Conservation (phyloP, 2,797 vertebrate genomes). For the Sebastolobus altivelis region DNA sequence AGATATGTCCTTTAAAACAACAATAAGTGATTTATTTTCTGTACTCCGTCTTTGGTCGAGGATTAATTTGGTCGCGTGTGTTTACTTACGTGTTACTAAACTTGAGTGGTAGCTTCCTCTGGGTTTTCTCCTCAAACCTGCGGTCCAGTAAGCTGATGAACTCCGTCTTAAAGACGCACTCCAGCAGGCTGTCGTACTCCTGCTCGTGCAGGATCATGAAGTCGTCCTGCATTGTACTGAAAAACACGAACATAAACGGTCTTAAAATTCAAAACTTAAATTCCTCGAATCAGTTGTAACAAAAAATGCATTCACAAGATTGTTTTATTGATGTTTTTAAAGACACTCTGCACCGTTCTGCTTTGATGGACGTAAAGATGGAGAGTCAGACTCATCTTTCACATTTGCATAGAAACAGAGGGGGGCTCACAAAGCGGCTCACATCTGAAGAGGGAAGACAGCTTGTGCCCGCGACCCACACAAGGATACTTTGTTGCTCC, state of each 20-base stretch:
- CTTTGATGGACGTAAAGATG: slow-evolving; percentile 34
- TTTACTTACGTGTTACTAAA: slow-evolving; percentile 94
- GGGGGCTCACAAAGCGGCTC: slow-evolving; percentile 57
- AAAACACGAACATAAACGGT: slow-evolving; percentile 19
- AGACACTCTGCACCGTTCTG: neutral
- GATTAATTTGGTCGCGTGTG: neutral
- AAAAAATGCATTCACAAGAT: neutral
- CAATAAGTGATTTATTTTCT: neutral
- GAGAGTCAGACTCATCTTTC: slow-evolving; percentile 58
- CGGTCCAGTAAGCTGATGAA: slow-evolving; percentile 95
- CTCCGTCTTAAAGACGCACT: slow-evolving; percentile 97
- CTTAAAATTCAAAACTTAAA: neutral
- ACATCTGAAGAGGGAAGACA: slow-evolving; percentile 53
- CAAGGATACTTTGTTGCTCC: slow-evolving; percentile 74
- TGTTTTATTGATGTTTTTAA: slow-evolving; percentile 1
- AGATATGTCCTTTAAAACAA: slow-evolving; percentile 3
- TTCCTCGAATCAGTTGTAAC: neutral
- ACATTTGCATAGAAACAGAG: slow-evolving; percentile 61
- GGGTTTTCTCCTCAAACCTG: slow-evolving; percentile 94
- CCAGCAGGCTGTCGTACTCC: slow-evolving; percentile 97
- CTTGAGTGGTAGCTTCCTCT: slow-evolving; percentile 95
- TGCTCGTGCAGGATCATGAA: slow-evolving; percentile 96
- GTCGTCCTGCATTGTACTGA: slow-evolving; percentile 96
- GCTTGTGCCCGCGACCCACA: slow-evolving; percentile 59
- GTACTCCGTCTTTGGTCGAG: neutral